Evolutionary conservation across 2,113 vertebrate genomes (phyloP), one percentile per base, ranked within the genome.

Genomic region (Sisor rabdophorus): DNA sequence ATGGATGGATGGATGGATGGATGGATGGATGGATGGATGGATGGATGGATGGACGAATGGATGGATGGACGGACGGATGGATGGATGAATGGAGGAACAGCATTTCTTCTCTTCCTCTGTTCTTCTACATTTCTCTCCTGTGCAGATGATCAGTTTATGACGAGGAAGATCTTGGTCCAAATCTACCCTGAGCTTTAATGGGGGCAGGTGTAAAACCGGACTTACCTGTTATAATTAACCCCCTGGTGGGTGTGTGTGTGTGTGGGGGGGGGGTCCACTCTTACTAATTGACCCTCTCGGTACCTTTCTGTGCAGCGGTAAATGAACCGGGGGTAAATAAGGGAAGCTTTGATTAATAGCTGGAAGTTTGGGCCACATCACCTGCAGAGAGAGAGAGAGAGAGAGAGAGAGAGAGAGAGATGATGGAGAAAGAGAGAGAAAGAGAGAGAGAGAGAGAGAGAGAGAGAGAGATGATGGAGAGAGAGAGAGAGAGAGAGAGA

Each of bases 241-340:
- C 93, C 93, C 93, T 88, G 91, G 94, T 94, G 93, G 92, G 91
- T 88, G 91, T 79, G 64, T 60, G 79, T 50, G 69, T 69, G 75
- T 65, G 75, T 53, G 75, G 76, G 92, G 92, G 89, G 89, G 91
- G 90, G 91, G 91, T 89, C 91, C 92, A 92, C 89, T 92, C 91
- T 91, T 91, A 93, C 92, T 94, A 95, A 95, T 95, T 95, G 94
- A 95, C 93, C 93, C 93, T 94, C 94, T 92, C 92, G 94, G 92
- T 92, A 94, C 94, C 91, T 92, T 89, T 87, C 59, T 2, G 91
- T 87, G 88, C 91, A 93, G 93, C 91, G 93, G 93, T 94, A 93
- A 94, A 93, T 90, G 93, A 93, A 93, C 91, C 91, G 91, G 92
- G 88, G 81, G 90, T 92, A 95, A 93, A 93, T 95, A 94, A 94